Conservation (phyloP, 2,888 invertebrate genomes). For the Ichneumon xanthorius region DNA sequence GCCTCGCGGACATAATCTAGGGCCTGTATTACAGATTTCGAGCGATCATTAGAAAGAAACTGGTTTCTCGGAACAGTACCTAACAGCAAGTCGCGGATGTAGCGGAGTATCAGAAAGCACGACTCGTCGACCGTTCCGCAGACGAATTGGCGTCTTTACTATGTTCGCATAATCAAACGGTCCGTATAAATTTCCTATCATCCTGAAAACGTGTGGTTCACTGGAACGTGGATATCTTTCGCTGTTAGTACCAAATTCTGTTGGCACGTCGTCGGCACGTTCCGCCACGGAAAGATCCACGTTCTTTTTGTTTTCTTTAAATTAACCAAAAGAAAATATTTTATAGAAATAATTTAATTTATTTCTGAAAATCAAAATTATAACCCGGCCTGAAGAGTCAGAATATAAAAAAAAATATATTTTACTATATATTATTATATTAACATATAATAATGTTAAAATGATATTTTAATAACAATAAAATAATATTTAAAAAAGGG, state of each 20-base stretch:
- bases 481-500: too few species aligned
- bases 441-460: too few species aligned
- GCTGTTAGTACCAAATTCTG: neutral
- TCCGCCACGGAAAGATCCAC: neutral
- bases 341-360: too few species aligned
- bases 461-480: too few species aligned
- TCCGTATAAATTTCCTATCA: slow-evolving; percentile 24
- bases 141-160: slow-evolving; percentile 29
- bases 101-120: neutral
- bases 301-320: neutral
- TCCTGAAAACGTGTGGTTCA: neutral
- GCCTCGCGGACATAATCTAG: slow-evolving; percentile 27
- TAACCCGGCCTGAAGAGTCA: too few species aligned
- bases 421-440: too few species aligned
- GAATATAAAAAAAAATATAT: too few species aligned
- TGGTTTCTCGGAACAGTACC: slow-evolving; percentile 31
- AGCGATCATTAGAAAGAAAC: slow-evolving; percentile 48
- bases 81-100: slow-evolving; percentile 11
- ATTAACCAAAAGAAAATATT: neutral
- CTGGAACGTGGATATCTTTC: neutral
- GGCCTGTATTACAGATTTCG: slow-evolving; percentile 50
- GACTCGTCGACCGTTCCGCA: slow-evolving; percentile 43
- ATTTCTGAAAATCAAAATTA: too few species aligned
- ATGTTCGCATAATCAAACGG: slow-evolving; percentile 38
- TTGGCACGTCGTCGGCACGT: too few species aligned